Conservation (phyloP, 2,113 vertebrate genomes). For the Mola mola region DNA sequence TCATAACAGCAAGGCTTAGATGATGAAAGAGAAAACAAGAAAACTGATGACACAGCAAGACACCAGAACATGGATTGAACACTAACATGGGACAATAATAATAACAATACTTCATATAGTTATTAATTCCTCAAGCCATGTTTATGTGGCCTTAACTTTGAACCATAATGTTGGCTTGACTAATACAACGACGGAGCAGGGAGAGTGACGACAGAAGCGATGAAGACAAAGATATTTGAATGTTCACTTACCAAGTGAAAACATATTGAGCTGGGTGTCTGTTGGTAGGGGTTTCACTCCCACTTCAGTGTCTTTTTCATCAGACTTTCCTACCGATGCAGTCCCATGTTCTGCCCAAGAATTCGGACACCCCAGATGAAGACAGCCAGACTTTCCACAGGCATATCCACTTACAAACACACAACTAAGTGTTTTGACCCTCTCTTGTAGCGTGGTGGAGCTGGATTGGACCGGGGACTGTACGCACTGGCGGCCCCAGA, state of each 20-base stretch:
- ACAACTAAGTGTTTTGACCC: conserved; percentile 35
- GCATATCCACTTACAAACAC: conserved; percentile 50
- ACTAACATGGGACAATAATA: too few species aligned
- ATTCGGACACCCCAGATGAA: conserved; percentile 52
- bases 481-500: conserved; percentile 57
- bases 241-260: conserved; percentile 80
- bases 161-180: conserved; percentile 4
- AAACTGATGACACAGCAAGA: conserved; percentile 21
- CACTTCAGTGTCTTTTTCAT: conserved; percentile 51
- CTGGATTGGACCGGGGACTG: conserved; percentile 42
- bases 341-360: conserved; percentile 53
- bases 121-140: too few species aligned
- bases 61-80: too few species aligned
- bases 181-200: background rate
- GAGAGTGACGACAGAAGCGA: background rate
- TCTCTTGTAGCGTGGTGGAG: conserved; percentile 13
- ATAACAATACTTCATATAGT: too few species aligned
- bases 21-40: conserved; percentile 20
- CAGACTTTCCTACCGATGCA: conserved; percentile 56
- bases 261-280: conserved; percentile 68
- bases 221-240: conserved; percentile 27
- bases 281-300: conserved; percentile 44
- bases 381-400: conserved; percentile 60
- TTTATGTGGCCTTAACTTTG: background rate
- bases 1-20: conserved; percentile 13